Evolutionary conservation across 2,888 invertebrate species (phyloP).

Genomic region (Ophioninae sp.): DNA sequence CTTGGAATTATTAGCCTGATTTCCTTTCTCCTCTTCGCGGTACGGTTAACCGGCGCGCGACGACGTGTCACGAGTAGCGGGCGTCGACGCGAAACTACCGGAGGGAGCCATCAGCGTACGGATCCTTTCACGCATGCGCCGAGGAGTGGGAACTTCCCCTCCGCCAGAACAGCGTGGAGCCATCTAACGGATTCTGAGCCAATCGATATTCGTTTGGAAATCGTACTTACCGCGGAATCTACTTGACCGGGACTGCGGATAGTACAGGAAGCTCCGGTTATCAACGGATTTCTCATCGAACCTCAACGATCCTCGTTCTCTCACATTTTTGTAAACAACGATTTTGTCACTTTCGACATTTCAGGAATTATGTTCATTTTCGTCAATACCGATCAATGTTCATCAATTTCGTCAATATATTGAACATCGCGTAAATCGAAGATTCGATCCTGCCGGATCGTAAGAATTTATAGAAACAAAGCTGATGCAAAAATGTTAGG

Average conservation of each 20-base stretch:
- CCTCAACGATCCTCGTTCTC: background rate
- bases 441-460: no score
- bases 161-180: constrained; percentile 5
- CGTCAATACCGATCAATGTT: no score
- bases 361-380: no score
- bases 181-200: constrained; percentile 36
- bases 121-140: constrained; percentile 43
- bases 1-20: background rate
- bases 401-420: no score
- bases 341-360: no score
- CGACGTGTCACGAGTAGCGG: constrained; percentile 64
- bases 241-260: background rate
- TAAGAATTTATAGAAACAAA: no score
- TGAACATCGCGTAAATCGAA: no score
- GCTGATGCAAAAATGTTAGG: no score
- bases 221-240: constrained; percentile 18
- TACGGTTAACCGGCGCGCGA: constrained; percentile 57
- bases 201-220: constrained; percentile 9
- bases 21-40: constrained; percentile 5
- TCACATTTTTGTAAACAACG: background rate
- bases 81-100: constrained; percentile 59
- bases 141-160: background rate
- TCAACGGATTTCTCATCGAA: background rate
- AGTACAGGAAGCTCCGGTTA: background rate
- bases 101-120: constrained; percentile 49